These are phyloP conservation scores for Microctonus aethiopoides DNA, from an alignment of 2,888 invertebrate genomes.

Conservation along the genomic window DNA sequence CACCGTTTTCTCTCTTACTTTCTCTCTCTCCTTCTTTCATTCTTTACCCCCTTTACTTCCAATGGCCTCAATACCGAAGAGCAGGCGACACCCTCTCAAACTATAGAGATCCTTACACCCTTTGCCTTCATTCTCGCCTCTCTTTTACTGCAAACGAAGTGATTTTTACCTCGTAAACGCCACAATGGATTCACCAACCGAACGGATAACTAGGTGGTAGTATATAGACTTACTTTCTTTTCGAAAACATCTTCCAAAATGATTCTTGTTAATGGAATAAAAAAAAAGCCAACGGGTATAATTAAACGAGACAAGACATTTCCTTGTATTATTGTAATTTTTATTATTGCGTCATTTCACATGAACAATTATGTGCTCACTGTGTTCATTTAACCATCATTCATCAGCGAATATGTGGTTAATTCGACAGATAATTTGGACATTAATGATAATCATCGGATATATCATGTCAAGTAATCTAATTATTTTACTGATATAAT, in stretches of 20 bases:
- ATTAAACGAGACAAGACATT: not conserved
- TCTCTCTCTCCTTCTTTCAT: not conserved
- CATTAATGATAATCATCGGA: not conserved
- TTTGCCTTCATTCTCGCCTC: constrained; percentile 52
- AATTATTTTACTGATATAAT: too few relatives aligned
- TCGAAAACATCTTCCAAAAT: too few relatives aligned
- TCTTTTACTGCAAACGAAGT: constrained; percentile 66
- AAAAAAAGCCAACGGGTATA: not conserved
- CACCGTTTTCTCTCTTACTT: constrained; percentile 41
- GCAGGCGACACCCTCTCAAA: constrained; percentile 17
- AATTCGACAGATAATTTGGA: constrained; percentile 1
- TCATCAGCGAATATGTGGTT: not conserved
- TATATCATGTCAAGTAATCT: too few relatives aligned
- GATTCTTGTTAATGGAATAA: not conserved
- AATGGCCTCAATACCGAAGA: constrained; percentile 22
- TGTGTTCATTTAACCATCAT: not conserved
- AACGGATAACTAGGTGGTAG: not conserved
- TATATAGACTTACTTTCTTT: not conserved
- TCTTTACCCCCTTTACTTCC: constrained; percentile 6
- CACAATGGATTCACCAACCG: constrained; percentile 9
- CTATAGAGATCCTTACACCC: constrained; percentile 27
- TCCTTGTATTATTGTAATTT: not conserved
- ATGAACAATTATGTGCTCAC: not conserved
- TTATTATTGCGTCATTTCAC: not conserved
- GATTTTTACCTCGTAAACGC: constrained; percentile 65